Conservation (phyloP, 2,113 vertebrate species). For the Gymnorhina tibicen region DNA sequence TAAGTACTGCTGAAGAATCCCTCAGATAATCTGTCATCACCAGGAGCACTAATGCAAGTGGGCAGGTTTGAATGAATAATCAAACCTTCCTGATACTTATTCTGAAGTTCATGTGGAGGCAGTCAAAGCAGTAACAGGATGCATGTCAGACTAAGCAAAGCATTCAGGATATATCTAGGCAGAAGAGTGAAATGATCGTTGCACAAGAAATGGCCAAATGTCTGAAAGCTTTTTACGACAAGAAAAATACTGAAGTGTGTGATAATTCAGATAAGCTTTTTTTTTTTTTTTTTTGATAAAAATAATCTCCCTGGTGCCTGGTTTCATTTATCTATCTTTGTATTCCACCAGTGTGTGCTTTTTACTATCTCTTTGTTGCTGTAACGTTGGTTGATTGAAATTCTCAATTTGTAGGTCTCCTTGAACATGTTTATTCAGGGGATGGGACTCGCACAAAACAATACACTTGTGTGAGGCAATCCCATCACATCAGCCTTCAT, state of each 20-base stretch:
- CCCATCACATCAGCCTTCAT: constrained; percentile 32
- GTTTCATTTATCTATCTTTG: background rate
- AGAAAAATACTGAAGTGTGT: background rate
- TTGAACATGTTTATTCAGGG: constrained; percentile 17
- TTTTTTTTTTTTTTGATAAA: background rate
- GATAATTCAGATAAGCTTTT: background rate
- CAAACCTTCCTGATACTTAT: background rate
- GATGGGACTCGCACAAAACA: constrained; percentile 14
- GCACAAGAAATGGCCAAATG: background rate
- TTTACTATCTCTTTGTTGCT: background rate
- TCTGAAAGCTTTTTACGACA: background rate
- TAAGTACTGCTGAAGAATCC: background rate
- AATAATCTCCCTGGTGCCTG: background rate
- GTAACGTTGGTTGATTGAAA: background rate
- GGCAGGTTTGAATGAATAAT: background rate
- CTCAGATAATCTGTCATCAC: background rate
- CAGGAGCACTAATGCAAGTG: background rate
- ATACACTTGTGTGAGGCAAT: constrained; percentile 40
- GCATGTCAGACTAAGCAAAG: background rate
- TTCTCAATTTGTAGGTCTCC: constrained; percentile 18
- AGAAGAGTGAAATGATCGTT: background rate
- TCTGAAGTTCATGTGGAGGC: background rate
- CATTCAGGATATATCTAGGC: background rate
- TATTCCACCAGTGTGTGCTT: background rate
- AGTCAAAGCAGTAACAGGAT: background rate